phyloP scores from a whole-genome alignment of 2,113 vertebrate genomes.

The Odontesthes bonariensis region DNA sequence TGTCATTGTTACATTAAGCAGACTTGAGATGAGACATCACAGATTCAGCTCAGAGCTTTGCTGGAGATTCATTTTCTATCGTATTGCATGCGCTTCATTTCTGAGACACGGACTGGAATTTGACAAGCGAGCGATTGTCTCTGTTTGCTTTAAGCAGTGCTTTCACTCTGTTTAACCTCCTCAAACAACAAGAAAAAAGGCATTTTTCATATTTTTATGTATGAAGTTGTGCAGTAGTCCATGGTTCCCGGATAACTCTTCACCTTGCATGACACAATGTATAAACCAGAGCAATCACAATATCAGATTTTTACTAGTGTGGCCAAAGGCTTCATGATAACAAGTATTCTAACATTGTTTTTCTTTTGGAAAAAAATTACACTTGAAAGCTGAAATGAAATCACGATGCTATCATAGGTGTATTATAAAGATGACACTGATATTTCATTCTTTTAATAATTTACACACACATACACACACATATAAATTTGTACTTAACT shows the following conservation, averaged over 20 bases:
- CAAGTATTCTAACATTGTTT: too few species aligned
- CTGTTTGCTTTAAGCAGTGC: slow-evolving; percentile 35
- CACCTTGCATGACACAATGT: background rate
- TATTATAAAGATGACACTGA: too few species aligned
- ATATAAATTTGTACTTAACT: slow-evolving; percentile 1
- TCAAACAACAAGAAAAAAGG: background rate
- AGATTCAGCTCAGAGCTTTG: slow-evolving; percentile 40
- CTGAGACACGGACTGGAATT: slow-evolving; percentile 30
- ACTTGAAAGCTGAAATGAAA: too few species aligned
- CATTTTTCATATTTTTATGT: background rate
- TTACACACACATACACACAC: too few species aligned
- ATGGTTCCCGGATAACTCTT: background rate
- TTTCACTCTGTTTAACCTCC: slow-evolving; percentile 42
- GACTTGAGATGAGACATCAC: slow-evolving; percentile 29
- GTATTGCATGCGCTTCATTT: slow-evolving; percentile 25
- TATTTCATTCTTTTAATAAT: too few species aligned
- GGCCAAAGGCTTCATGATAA: too few species aligned
- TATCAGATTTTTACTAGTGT: background rate
- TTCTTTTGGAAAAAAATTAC: too few species aligned
- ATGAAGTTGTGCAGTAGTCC: background rate
- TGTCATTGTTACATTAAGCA: slow-evolving; percentile 37
- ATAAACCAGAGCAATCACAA: background rate
- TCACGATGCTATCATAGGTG: too few species aligned
- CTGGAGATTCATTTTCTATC: slow-evolving; percentile 36
- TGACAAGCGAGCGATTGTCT: slow-evolving; percentile 32